Base-by-base conservation (phyloP, 1,140 invertebrate genomes). In the Psilanteris sp. region DNA sequence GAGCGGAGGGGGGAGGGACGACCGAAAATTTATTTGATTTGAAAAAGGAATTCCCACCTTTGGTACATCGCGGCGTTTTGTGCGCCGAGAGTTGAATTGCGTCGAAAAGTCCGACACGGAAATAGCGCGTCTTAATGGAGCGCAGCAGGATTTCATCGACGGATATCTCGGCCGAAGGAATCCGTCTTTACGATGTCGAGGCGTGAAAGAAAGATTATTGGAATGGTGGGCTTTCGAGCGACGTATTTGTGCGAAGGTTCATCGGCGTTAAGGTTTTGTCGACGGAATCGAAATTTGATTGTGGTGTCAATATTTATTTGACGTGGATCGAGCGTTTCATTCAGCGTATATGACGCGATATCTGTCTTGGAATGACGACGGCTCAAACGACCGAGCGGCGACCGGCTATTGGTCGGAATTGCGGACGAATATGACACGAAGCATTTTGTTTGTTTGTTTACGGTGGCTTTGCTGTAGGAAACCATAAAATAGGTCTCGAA, bases 141-240 rank as follows among this genome's bases (percentile, higher is more conserved):
- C 37, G 20, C 37, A 57, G 37, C 36, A 11, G 37, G 52, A 43
- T 32, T 43, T 34, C 27, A 13, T 43, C 22, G 18, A 34, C 20
- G n/a, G n/a, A n/a, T 22, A 11, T 16, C 15, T 36, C 7, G 20
- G 10, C 1, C 2, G n/a, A 27, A 52, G 7, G 18, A 39, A 27
- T 0, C 13, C 18, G 13, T 26, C 22, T 4, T 13, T 27, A 2
- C 37, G 37, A 24, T 10, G 37, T 9, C 18, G 18, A 20, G 18
- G 5, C 0, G 37, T 15, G n/a, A 34, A 50, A n/a, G 14, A 32
- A 31, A 50, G 44, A 50, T 50, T 34, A 4, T 3, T 9, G 3
- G 31, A 32, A 50, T 50, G 29, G 24, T 31, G 14, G 22, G 1
- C 22, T 11, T 27, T 27, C 22, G 27, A 43, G 14, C 2, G 20